Evolutionary conservation across 2,888 invertebrate species (phyloP), one percentile per base, ranked within the genome.

Genomic region (Tetropium fuscum): DNA sequence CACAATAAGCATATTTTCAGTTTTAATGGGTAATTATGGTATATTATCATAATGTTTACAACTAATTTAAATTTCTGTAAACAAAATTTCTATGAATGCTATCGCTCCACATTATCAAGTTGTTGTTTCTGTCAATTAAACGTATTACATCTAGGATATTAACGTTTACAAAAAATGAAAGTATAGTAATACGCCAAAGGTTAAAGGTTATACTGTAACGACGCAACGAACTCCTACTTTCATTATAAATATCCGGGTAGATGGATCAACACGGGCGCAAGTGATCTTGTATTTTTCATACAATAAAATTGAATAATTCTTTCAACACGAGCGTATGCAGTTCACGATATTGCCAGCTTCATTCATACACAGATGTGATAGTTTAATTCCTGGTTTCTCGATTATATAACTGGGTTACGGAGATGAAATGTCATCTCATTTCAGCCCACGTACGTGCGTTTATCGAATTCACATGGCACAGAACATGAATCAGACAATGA

Each of bases 391-490:
- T 66, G 64, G 60, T 64, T 64, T 66, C 51, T 60, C 64, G 60
- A 66, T 68, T 68, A 68, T 60, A 57, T 63, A 68, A 68, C 60
- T 55, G 15, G 48, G 54, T 38, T 59, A 38, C 15, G 27, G 57
- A 59, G 58, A 58, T 62, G 64, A 63, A 55, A 58, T 60, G 45
- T 58, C 45, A 38, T 47, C 30, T 20, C 18, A 22, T 53, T 54
- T 56, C 67, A 34, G 58, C 73, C 72, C 70, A 72, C 72, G 69
- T 64, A 68, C 58, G 69, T 64, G 67, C 58, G 53, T 55, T 53
- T 34, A 57, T 49, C 47, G 55, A 38, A 34, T 38, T 55, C 38
- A 51, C 45, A 54, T 45, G 45, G 45, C 38, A 25, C 48, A 41
- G 48, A 18, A 16, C 47, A 45, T 56, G 55, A 56, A 13, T 51